A percentile compares a stretch with the other conserved stretches of the same genome.
phyloP scores from a whole-genome alignment of 2,113 vertebrate genomes.

The Fukomys damarensis region DNA sequence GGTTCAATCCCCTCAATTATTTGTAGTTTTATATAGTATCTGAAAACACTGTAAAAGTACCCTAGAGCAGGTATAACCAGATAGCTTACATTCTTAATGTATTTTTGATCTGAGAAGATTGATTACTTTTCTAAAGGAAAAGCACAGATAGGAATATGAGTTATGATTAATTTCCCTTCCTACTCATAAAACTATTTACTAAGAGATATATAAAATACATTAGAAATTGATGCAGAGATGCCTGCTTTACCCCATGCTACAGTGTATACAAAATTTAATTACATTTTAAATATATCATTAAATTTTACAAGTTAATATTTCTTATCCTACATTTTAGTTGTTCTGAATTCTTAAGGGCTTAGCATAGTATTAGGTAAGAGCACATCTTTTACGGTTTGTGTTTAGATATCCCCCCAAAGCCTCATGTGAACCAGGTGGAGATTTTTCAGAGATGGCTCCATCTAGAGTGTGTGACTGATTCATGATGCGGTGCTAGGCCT shows the following conservation, averaged over 20 bases:
- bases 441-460: too few relatives aligned
- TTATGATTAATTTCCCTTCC: background rate
- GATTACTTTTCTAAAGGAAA: conserved; percentile 41
- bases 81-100: background rate
- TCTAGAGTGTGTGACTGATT: too few relatives aligned
- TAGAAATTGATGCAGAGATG: conserved; percentile 8
- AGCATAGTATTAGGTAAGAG: background rate
- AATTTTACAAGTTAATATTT: background rate
- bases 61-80: background rate
- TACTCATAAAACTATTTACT: background rate
- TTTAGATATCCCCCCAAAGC: too few relatives aligned
- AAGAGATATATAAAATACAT: background rate
- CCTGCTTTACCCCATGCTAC: background rate
- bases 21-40: background rate
- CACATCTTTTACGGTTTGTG: background rate
- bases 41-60: conserved; percentile 11
- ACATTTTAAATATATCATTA: background rate
- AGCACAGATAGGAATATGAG: background rate
- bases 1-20: background rate
- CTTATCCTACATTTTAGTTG: background rate
- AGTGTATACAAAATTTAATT: conserved; percentile 19
- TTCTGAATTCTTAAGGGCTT: background rate
- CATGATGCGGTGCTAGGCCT: too few relatives aligned
- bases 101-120: background rate
- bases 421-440: too few relatives aligned